Conservation (phyloP, 2,888 invertebrate genomes). For the Esperia sulphurella region DNA sequence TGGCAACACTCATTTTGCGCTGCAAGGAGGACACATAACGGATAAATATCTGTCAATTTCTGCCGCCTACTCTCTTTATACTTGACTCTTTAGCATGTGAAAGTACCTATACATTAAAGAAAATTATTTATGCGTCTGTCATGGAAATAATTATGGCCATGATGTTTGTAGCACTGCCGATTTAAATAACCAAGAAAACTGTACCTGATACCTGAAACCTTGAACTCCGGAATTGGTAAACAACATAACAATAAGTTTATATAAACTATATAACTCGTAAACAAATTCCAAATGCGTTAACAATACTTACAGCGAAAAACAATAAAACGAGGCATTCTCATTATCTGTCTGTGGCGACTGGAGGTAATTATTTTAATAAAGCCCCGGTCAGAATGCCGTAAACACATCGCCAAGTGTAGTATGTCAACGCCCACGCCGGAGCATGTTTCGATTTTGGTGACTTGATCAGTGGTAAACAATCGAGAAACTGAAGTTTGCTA, state of each 20-base stretch:
- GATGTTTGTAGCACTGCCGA: too few species aligned
- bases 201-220: not conserved
- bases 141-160: too few species aligned
- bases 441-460: constrained; percentile 38
- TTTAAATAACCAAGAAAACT: not conserved
- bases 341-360: constrained; percentile 30
- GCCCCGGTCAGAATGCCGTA: constrained; percentile 39
- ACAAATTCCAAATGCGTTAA: constrained; percentile 21
- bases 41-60: too few species aligned
- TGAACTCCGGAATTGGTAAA: not conserved
- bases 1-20: constrained; percentile 1
- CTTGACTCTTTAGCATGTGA: not conserved
- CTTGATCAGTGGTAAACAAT: constrained; percentile 1
- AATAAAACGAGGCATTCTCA: constrained; percentile 37
- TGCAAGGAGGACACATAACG: not conserved
- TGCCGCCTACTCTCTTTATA: too few species aligned
- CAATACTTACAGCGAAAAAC: constrained; percentile 19
- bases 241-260: not conserved
- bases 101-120: not conserved
- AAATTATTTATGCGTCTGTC: too few species aligned
- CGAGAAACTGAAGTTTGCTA: not conserved
- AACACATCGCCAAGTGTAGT: constrained; percentile 34
- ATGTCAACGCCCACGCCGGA: constrained; percentile 44
- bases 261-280: not conserved
- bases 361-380: constrained; percentile 56